phyloP scores from a whole-genome alignment of 2,113 vertebrate genomes.

The Psittacula cyanocephala region DNA sequence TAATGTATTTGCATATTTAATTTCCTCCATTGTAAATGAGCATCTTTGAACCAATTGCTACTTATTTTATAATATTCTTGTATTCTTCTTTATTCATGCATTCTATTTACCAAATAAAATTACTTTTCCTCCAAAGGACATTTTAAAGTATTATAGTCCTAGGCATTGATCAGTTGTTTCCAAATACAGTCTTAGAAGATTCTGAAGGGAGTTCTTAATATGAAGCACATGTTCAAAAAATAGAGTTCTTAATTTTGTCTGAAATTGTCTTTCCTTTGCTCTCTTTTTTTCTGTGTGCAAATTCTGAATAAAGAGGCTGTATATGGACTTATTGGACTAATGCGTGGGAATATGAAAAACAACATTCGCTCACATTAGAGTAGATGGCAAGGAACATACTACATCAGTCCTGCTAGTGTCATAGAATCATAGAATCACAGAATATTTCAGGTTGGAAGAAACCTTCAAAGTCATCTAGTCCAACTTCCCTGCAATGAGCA shows the following conservation, averaged over 20 bases:
- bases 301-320: background rate
- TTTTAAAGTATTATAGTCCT: conserved; percentile 62
- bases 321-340: background rate
- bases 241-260: background rate
- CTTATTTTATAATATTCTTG: conserved; percentile 74
- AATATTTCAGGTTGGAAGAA: background rate
- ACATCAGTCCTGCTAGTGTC: background rate
- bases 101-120: conserved; percentile 75
- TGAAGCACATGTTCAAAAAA: background rate
- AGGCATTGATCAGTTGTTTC: conserved; percentile 35
- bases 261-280: background rate
- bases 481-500: background rate
- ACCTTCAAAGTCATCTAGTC: background rate
- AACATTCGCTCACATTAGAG: background rate
- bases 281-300: background rate
- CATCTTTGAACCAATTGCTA: conserved; percentile 73
- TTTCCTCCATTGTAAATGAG: conserved; percentile 75
- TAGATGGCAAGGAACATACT: background rate
- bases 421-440: background rate
- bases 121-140: conserved; percentile 61
- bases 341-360: background rate
- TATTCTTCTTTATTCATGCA: conserved; percentile 73
- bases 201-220: background rate
- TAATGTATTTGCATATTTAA: conserved; percentile 81
- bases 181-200: background rate